A percentile compares a stretch with the other conserved stretches of the same genome.
phyloP scores from a whole-genome alignment of 2,797 vertebrate genomes.

The Sus cebifrons region DNA sequence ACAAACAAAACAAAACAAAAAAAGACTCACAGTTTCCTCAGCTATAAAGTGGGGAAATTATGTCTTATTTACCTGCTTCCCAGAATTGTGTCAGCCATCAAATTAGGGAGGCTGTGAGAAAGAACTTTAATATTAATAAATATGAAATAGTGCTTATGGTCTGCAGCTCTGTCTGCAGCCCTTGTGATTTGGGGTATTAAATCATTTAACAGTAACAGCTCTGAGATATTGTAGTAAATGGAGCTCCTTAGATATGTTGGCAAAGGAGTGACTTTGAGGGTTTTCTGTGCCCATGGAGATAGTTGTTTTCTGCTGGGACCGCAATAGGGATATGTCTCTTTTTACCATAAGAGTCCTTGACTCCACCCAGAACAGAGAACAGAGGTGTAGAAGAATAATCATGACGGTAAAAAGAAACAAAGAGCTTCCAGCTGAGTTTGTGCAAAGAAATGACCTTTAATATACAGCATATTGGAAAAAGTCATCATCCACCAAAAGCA shows the following conservation, averaged over 20 bases:
- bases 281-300: background rate
- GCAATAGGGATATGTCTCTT: background rate
- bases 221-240: background rate
- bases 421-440: constrained; percentile 9
- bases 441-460: background rate
- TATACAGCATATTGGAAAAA: background rate
- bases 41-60: background rate
- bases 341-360: background rate
- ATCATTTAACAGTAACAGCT: background rate
- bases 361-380: background rate
- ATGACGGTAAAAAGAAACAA: background rate
- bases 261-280: background rate
- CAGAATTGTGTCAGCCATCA: background rate
- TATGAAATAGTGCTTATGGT: background rate
- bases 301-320: background rate
- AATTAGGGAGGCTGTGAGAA: background rate
- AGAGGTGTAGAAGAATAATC: background rate
- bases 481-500: background rate
- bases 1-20: too few relatives aligned
- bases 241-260: background rate
- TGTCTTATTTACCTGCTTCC: constrained; percentile 5
- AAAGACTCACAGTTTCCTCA: background rate
- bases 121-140: background rate
- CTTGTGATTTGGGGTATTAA: background rate
- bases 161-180: background rate